phyloP scores from a whole-genome alignment of 2,113 vertebrate species.

The Sphaerodactylus townsendi region DNA sequence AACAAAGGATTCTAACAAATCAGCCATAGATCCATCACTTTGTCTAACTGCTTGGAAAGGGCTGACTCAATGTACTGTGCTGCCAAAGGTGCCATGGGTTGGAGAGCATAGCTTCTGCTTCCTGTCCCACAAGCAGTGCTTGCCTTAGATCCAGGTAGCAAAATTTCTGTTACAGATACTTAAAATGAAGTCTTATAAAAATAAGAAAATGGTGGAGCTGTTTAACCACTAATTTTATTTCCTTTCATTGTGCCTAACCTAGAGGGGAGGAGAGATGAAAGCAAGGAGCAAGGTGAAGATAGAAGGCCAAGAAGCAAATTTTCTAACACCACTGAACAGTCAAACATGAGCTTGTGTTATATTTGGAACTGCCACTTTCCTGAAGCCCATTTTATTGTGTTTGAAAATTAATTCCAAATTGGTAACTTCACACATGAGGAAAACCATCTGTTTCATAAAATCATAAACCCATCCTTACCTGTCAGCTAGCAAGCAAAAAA shows the following conservation, averaged over 20 bases:
- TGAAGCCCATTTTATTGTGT: background rate
- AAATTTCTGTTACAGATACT: no score
- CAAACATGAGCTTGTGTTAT: background rate
- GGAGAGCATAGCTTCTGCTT: no score
- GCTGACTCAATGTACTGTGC: no score
- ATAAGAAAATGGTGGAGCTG: no score
- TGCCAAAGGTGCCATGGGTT: no score
- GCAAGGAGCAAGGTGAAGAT: background rate
- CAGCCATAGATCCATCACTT: background rate
- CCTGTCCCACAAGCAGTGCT: no score
- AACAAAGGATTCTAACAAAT: background rate
- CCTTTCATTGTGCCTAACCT: background rate
- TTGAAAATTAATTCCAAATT: background rate
- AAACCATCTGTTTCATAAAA: slow-evolving; percentile 10
- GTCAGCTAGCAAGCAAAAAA: slow-evolving; percentile 23
- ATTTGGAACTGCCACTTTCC: background rate
- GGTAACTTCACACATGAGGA: background rate
- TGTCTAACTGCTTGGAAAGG: background rate
- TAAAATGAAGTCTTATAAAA: no score
- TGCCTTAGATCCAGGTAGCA: no score
- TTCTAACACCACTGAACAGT: no score
- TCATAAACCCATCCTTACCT: slow-evolving; percentile 39
- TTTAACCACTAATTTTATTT: no score
- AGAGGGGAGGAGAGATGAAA: background rate
- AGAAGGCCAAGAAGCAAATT: background rate